phyloP scores from a whole-genome alignment of 1,140 invertebrate genomes.

The Drosophila nigromelanica region DNA sequence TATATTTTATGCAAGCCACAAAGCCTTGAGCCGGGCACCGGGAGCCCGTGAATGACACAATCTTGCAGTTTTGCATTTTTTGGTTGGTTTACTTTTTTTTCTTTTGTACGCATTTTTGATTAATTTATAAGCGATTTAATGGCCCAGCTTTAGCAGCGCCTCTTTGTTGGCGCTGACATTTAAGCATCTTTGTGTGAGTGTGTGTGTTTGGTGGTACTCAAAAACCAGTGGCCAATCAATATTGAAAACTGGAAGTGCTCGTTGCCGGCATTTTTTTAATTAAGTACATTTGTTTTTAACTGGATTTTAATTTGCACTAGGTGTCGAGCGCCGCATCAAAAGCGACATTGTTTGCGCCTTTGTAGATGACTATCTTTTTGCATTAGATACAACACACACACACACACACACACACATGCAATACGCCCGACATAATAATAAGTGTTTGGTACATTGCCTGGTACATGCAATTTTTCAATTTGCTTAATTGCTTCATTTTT shows the following conservation, averaged over 20 bases:
- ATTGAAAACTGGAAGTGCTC: conserved; percentile 14
- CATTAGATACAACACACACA: conserved; percentile 37
- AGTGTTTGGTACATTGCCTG: conserved; percentile 46
- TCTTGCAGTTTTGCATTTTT: conserved; percentile 42
- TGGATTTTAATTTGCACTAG: conserved; percentile 41
- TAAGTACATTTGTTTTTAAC: conserved; percentile 41
- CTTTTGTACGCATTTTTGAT: conserved; percentile 48
- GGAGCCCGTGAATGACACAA: conserved; percentile 22
- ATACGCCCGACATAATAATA: conserved; percentile 34
- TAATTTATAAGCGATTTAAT: conserved; percentile 55
- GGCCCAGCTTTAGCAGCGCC: conserved; percentile 6
- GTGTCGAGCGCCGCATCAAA: conserved; percentile 38
- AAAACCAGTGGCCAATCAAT: conserved; percentile 23
- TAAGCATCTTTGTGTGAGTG: background rate
- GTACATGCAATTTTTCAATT: conserved; percentile 77
- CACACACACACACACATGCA: conserved; percentile 13
- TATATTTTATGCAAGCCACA: conserved; percentile 50
- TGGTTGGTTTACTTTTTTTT: background rate
- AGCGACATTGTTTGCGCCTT: conserved; percentile 57
- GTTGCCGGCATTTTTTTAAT: conserved; percentile 19
- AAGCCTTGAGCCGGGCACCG: conserved; percentile 29
- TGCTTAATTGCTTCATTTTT: conserved; percentile 70
- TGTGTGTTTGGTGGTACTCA: background rate
- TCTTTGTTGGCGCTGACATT: conserved; percentile 45
- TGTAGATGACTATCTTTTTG: conserved; percentile 63